Base-by-base conservation (phyloP, 2,888 invertebrate species). In the Tupiocoris notatus region DNA sequence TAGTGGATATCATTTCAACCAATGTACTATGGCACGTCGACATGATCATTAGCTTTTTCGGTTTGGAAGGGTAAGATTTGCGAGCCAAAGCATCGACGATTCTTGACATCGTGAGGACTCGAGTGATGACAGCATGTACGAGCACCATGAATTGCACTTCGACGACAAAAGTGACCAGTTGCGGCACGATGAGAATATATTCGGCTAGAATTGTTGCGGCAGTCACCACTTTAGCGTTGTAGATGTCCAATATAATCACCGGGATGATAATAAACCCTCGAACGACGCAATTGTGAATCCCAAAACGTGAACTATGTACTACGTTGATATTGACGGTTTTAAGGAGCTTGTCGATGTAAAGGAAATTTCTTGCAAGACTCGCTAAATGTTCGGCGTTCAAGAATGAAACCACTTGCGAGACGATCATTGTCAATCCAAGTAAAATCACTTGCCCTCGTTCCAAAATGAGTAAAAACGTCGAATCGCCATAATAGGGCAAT, bases 141-240 rank as follows among this genome's bases (percentile, higher is more conserved):
- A 77, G 24, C 12, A 59, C 65, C 25, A 79, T 77, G 57, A 79
- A 79, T 21, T 79, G 79, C 1, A 73, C 63, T 68, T 79, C 62
- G n/a, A 77, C 75, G 7, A 73, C 20, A 18, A 76, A 77, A 2
- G 62, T 65, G 25, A 76, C 67, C 1, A 76, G 18, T 17, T 77
- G 56, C 7, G 79, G 70, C 3, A 73, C 25, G 22, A 77, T 25
- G 12, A 61, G 59, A 7, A 77, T 76, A 22, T 62, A 79, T 21
- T 76, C 61, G 12, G 16, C 23, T n/a, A 71, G 23, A 2, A 79
- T 2, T 7, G 56, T 16, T 9, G 22, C 39, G 16, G 24, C n/a
- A 9, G 59, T n/a, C 16, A 73, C n/a, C 1, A 24, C 12, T n/a
- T 17, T n/a, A 17, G 61, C 54, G 7, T 61, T 59, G 17, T 58